Conservation (phyloP, 2,888 invertebrate genomes). For the Diarsia mendica region DNA sequence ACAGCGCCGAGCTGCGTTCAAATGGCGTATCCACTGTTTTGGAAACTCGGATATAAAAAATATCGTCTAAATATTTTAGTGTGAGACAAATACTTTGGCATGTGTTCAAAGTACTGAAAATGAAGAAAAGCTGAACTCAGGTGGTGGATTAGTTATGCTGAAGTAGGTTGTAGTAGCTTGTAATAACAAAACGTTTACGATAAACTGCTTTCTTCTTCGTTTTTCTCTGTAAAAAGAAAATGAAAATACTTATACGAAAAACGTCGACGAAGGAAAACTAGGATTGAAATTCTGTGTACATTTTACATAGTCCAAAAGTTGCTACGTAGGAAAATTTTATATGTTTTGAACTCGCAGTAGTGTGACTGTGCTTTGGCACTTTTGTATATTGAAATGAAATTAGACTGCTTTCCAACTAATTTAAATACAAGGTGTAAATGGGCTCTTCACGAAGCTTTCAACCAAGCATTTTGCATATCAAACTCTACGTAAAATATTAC, state of each 20-base stretch:
- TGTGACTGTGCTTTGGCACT: background rate
- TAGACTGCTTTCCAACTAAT: no score
- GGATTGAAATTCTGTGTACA: conserved; percentile 18
- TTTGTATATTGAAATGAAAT: background rate
- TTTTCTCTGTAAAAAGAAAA: conserved; percentile 43
- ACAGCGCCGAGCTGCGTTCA: conserved; percentile 15
- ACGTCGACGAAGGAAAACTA: conserved; percentile 32
- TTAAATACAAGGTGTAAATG: background rate
- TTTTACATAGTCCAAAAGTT: conserved; percentile 8
- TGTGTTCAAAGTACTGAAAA: conserved; percentile 1
- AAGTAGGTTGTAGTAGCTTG: conserved; percentile 31
- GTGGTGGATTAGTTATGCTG: conserved; percentile 38
- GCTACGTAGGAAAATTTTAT: background rate
- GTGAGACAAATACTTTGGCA: conserved; percentile 17
- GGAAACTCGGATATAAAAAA: conserved; percentile 10
- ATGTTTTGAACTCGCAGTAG: background rate
- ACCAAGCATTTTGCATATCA: background rate
- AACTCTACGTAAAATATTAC: background rate
- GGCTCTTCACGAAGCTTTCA: background rate
- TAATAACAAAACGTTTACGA: conserved; percentile 38
- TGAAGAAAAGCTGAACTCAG: conserved; percentile 33
- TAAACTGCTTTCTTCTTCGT: conserved; percentile 28
- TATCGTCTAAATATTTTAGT: conserved; percentile 19
- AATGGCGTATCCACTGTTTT: conserved; percentile 36
- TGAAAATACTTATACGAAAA: conserved; percentile 22